A percentile compares a stretch with the other conserved stretches of the same genome.
Evolutionary conservation across 1,140 invertebrate genomes (phyloP).

Genomic region (Polypedilum pembai): DNA sequence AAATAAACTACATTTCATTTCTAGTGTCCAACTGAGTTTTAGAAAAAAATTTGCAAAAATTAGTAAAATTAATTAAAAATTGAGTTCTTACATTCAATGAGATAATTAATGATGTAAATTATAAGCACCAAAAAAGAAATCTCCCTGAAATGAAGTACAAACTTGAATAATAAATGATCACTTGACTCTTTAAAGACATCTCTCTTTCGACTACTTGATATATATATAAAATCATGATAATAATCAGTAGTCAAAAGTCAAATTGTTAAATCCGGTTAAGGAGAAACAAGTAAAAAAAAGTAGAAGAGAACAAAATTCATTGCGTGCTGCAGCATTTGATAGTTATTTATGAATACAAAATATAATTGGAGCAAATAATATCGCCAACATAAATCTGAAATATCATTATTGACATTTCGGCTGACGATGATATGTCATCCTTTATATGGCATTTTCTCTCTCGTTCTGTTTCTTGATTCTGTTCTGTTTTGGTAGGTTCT

Average conservation of each 20-base stretch:
- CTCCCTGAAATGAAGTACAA: too few relatives aligned
- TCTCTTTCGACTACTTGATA: too few relatives aligned
- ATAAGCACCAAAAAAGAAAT: too few relatives aligned
- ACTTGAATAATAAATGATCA: slow-evolving; percentile 5
- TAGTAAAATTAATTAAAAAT: too few relatives aligned
- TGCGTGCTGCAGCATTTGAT: slow-evolving; percentile 9
- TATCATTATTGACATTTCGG: slow-evolving; percentile 18
- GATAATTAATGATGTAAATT: too few relatives aligned
- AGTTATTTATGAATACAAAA: slow-evolving; percentile 14
- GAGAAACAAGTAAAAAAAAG: too few relatives aligned
- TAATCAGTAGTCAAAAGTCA: neutral
- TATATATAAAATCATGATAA: neutral
- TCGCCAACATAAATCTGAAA: slow-evolving; percentile 17
- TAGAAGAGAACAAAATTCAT: neutral
- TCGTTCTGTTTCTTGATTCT: neutral
- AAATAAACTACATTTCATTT: too few relatives aligned
- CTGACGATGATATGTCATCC: slow-evolving; percentile 7
- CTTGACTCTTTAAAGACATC: neutral
- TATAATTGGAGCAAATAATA: slow-evolving; percentile 19
- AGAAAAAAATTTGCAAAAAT: too few relatives aligned
- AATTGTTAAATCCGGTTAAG: slow-evolving; percentile 9
- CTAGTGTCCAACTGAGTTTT: too few relatives aligned
- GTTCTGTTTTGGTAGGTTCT: slow-evolving; percentile 10
- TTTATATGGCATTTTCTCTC: slow-evolving; percentile 11
- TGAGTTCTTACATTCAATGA: too few relatives aligned